Evolutionary conservation across 64 coral and sea anemone genomes (phyloP).

Genomic region (Catalaphyllia jardinei): DNA sequence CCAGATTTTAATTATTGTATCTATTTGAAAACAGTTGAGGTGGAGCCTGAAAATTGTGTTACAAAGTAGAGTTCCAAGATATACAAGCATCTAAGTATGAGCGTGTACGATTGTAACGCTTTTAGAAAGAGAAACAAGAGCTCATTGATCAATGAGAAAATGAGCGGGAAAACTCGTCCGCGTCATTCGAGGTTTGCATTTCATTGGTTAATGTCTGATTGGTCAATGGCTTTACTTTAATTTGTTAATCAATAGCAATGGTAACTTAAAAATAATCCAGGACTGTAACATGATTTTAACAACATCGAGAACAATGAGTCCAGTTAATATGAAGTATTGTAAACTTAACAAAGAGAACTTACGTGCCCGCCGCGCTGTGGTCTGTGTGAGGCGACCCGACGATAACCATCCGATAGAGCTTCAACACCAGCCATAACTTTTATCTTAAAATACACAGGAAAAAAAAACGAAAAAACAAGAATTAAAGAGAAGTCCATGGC

Average conservation of each 20-base stretch:
- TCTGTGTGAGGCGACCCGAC: constrained; percentile 70
- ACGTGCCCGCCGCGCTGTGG: constrained; percentile 81
- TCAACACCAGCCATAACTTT: constrained; percentile 37
- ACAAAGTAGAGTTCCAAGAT: not conserved
- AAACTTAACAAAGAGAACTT: constrained; percentile 8
- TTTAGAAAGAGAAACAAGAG: no score
- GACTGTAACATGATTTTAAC: no score
- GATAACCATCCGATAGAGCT: constrained; percentile 52
- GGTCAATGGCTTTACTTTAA: no score
- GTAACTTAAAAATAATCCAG: no score
- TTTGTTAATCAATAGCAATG: no score
- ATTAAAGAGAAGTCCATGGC: not conserved
- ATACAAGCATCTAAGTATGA: no score
- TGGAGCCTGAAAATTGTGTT: not conserved
- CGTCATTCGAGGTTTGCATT: no score
- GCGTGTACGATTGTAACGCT: no score
- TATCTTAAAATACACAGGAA: not conserved
- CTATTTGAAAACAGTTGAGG: not conserved
- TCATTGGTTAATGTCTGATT: no score
- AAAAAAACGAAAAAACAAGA: not conserved
- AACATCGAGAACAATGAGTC: not conserved
- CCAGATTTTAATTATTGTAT: not conserved
- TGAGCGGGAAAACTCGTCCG: no score
- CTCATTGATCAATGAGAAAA: no score
- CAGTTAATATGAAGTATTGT: not conserved